phyloP scores from a whole-genome alignment of 2,888 invertebrate species.

The Euspilapteryx auroguttella region DNA sequence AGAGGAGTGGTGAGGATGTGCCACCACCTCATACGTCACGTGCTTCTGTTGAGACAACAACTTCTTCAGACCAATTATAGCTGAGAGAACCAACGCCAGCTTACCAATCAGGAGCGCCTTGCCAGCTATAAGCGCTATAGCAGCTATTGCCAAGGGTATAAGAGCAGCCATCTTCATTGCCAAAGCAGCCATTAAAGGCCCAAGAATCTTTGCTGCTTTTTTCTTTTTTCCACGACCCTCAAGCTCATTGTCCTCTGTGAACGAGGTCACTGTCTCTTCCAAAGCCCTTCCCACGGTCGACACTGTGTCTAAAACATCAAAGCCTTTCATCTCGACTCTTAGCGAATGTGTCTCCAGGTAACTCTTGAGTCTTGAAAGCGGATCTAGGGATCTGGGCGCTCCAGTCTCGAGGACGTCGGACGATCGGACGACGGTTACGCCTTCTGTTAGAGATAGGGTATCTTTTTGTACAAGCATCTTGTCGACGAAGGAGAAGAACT shows the following conservation, averaged over 20 bases:
- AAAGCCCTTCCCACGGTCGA: constrained; percentile 79
- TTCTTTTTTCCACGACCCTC: constrained; percentile 82
- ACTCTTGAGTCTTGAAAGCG: constrained; percentile 70
- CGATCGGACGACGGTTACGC: constrained; percentile 81
- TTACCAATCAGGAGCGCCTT: constrained; percentile 85
- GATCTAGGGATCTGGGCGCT: constrained; percentile 74
- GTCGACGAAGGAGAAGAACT: constrained; percentile 84
- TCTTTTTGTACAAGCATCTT: constrained; percentile 82
- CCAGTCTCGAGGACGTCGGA: constrained; percentile 72
- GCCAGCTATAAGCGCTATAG: constrained; percentile 82
- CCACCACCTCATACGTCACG: constrained; percentile 85
- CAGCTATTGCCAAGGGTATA: constrained; percentile 76
- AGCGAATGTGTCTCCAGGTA: constrained; percentile 81
- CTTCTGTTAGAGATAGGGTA: constrained; percentile 77
- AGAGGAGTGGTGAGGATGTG: constrained; percentile 78
- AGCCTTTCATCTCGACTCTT: constrained; percentile 82
- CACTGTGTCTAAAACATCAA: constrained; percentile 79
- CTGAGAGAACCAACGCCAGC: constrained; percentile 79
- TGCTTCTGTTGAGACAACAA: constrained; percentile 79
- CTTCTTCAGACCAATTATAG: constrained; percentile 84
- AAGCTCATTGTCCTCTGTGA: constrained; percentile 62
- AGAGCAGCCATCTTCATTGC: constrained; percentile 80
- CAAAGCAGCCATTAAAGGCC: constrained; percentile 74
- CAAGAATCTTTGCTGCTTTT: constrained; percentile 77
- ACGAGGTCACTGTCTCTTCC: constrained; percentile 69